Evolutionary conservation across 2,113 vertebrate genomes (phyloP), one percentile per base, ranked within the genome.

Genomic region (Lepidiolamprologus cunningtoni): DNA sequence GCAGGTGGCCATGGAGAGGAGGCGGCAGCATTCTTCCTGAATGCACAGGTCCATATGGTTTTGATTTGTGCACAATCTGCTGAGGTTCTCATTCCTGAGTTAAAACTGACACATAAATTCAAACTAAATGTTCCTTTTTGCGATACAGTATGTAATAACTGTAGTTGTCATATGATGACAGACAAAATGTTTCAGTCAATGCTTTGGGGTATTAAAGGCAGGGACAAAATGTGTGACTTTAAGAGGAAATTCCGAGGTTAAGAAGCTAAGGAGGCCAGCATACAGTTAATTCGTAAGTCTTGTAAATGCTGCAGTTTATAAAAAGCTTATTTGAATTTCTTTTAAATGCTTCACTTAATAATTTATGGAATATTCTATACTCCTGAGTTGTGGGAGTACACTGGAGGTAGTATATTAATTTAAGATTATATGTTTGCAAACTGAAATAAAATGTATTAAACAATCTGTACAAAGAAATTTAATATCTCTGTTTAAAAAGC

Each of bases 11-110:
- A 5, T 82, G 84, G 58, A 85, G 90, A 90, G 89, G 90, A 93
- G 80, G 89, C 89, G 89, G 90, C 92, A 63, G 88, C 28, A 45
- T 82, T 86, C 94, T 95, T 95, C 95, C 95, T 95, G 93, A 78
- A 92, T 89, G 91, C 91, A 90, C 87, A 91, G 81, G 90, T 89
- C 94, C 96, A 94, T 96, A 94, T 96, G 95, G 91, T 94, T 95
- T 91, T 58, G 21, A 89, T 87, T 89, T 88, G 87, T 83, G 63
- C 92, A 80, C 93, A 95, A 93, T 92, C 94, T 95, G 95, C 89
- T 91, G 87, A 61, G 42, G 78, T 92, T 82, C 68, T 78, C 71
- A 17, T 85, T 88, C 58, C n/a, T 28, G 68, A 79, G 53, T 78
- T 83, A 78, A 86, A 90, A 83, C 40, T 63, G 58, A 90, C 47